Base-by-base conservation (phyloP, 2,888 invertebrate species). In the Poecilus cupreus region DNA sequence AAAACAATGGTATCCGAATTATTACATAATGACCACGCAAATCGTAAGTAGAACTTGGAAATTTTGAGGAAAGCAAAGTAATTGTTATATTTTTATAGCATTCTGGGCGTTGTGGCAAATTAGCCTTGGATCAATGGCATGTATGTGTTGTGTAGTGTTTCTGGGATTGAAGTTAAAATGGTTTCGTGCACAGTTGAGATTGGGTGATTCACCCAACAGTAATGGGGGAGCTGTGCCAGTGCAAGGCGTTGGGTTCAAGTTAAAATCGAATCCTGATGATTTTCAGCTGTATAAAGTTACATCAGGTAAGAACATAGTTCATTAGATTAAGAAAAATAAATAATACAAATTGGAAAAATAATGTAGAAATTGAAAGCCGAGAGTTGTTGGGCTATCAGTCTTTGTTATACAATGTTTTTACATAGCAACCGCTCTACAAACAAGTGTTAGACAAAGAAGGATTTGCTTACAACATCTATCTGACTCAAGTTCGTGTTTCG, bases 161-260 rank as follows among this genome's bases (percentile, higher is more conserved):
- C 81, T 90, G 79, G 90, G 90, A 64, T 89, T 90, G 18, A 90
- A 90, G 83, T 85, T 91, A 13, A 90, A 89, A 86, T 90, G 90
- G 87, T 91, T 91, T 85, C 89, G 90, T 64, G 90, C 90, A 24
- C 88, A 89, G 10, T 83, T 89, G 68, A 84, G 82, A 10, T 85
- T 89, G 39, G 83, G 84, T 18, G 83, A 83, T 82, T 32, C 77
- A 43, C 81, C 83, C 6, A 77, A 57, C 20, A 57, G 72, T 26
- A 26, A 80, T 24, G 78, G 79, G 18, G 82, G 82, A 24, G 74
- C 68, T 24, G 79, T 16, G 3, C 26, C 80, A 1, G 78, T 82
- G 16, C 78, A 81, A 60, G 75, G 72, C 4, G 24, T 80, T 16
- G 80, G 80, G 2, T 80, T 80, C 54, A 72, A 57, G 54, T n/a